A percentile compares a stretch with the other conserved stretches of the same genome.
phyloP scores from a whole-genome alignment of 1,140 invertebrate species.

The Caenorhabditis elegans region WBcel235 BX284603.4:7183001-7183500 shows the following conservation, averaged over 20 bases:
- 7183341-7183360: no score
- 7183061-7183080: slow-evolving; percentile 56
- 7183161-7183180: slow-evolving; percentile 56
- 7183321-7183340: no score
- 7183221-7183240: no score
- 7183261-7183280: no score
- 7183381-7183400: no score
- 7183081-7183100: slow-evolving; percentile 56
- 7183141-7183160: slow-evolving; percentile 45
- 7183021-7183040: background rate
- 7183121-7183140: slow-evolving; percentile 52
- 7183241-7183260: no score
- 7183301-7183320: no score
- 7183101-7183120: slow-evolving; percentile 55
- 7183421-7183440: slow-evolving; percentile 57
- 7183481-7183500: slow-evolving; percentile 53
- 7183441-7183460: slow-evolving; percentile 55
- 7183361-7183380: no score
- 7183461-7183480: slow-evolving; percentile 38
- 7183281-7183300: no score
- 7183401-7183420: no score
- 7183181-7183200: slow-evolving; percentile 58
- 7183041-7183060: slow-evolving; percentile 48
- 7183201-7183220: background rate
- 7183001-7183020: background rate